phyloP scores from a whole-genome alignment of 2,797 vertebrate species.

The Protosalanx chinensis region DNA sequence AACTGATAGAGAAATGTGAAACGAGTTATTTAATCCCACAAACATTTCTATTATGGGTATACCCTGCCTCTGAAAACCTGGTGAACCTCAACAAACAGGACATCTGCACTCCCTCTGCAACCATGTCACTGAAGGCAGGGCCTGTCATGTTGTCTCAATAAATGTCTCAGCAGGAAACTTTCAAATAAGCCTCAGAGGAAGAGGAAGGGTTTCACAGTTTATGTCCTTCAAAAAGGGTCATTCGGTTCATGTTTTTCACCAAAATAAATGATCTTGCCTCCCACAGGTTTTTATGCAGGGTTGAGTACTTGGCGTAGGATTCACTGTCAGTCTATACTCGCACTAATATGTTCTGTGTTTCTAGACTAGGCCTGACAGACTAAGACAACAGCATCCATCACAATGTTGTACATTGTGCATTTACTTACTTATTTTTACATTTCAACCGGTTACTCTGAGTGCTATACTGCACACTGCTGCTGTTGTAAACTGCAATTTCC shows the following conservation, averaged over 20 bases:
- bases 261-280: background rate
- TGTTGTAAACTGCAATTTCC: too few species aligned
- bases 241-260: conserved; percentile 8
- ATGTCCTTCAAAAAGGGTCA: conserved; percentile 1
- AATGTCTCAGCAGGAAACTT: background rate
- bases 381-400: too few species aligned
- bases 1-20: background rate
- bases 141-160: background rate
- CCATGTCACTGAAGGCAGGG: background rate
- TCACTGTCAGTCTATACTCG: background rate
- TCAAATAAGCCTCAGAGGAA: background rate
- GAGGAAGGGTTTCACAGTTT: background rate
- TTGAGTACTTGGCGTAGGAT: background rate
- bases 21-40: background rate
- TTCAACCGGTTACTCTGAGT: too few species aligned
- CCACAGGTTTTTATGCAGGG: background rate
- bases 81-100: background rate
- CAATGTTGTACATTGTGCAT: too few species aligned
- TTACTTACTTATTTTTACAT: too few species aligned
- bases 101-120: background rate
- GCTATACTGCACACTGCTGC: too few species aligned
- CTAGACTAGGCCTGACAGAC: too few species aligned
- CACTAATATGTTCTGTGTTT: background rate
- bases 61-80: background rate
- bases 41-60: background rate